These are phyloP conservation scores for Griposia aprilina DNA, from an alignment of 2,888 invertebrate genomes.

Conservation along the genomic window DNA sequence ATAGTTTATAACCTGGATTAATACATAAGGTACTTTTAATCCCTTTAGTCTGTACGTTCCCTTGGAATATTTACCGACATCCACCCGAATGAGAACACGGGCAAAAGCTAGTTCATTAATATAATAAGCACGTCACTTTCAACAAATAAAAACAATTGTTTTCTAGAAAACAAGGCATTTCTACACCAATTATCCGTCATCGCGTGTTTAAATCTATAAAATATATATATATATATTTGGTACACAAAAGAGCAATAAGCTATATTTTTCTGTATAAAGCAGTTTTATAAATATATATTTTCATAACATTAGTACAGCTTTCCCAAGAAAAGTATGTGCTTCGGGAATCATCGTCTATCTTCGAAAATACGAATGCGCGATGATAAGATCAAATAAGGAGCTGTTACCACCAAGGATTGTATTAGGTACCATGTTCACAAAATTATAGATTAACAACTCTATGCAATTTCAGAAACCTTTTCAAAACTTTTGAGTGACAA, in stretches of 20 bases:
- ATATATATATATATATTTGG: constrained; percentile 50
- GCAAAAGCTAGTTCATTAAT: background rate
- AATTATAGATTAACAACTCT: background rate
- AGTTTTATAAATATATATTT: constrained; percentile 26
- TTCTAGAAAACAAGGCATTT: constrained; percentile 34
- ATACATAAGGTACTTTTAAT: too few species aligned
- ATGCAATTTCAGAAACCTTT: background rate
- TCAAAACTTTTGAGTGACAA: background rate
- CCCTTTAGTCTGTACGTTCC: too few species aligned
- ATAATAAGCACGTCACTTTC: background rate
- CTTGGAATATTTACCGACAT: too few species aligned
- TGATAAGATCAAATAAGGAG: background rate
- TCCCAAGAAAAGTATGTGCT: background rate
- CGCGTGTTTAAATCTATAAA: constrained; percentile 51
- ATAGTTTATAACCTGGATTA: too few species aligned
- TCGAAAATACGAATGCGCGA: background rate
- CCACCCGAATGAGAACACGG: too few species aligned
- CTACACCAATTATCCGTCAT: constrained; percentile 37
- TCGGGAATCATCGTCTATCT: background rate
- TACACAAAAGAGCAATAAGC: constrained; percentile 29
- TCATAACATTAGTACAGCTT: constrained; percentile 3
- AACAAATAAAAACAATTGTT: constrained; percentile 25
- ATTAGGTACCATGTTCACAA: background rate
- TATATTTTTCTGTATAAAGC: constrained; percentile 43
- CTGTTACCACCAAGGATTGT: background rate